Evolutionary conservation across 1,140 invertebrate genomes (phyloP), one percentile per base, ranked within the genome.

Genomic region (Aphaenogaster floridana): DNA sequence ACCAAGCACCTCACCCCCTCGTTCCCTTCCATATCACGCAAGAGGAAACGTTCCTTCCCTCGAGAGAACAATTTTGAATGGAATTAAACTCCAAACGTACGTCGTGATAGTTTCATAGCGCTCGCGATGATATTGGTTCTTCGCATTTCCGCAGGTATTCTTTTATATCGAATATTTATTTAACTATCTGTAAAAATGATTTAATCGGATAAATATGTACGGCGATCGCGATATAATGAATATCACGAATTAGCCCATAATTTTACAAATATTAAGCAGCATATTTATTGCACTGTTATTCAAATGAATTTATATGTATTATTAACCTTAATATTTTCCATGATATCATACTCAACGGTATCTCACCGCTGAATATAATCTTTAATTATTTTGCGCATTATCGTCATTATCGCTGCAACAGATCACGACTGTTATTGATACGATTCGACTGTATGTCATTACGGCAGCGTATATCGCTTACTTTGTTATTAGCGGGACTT

Each of bases 401-500:
- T 61, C 13, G 13, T 74, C 15, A 76, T 76, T 39, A 74, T 57
- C n/a, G 28, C 9, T 13, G 15, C 63, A 21, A 54, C 15, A 48
- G 39, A 77, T 77, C 54, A 8, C 21, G 11, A 36, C n/a, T 39
- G 21, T 28, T 17, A 48, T 68, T 45, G 76, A 71, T 81, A 74
- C 34, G 36, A 61, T 83, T 72, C 45, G 15, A 36, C 17, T n/a
- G n/a, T n/a, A 13, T 28, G 28, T 57, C 39, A 9, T 72, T 13
- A 69, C 17, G 34, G 17, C 45, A 54, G 8, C n/a, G 17, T 28
- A 34, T 15, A 59, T 48, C 78, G 15, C 9, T 74, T 45, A 48
- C 6, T 59, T 28, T 39, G 69, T 61, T 63, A 84, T 84, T 84
- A 74, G 57, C 54, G 69, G 1, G n/a, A 48, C 42, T 39, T 39